A percentile compares a stretch with the other conserved stretches of the same genome.
Conservation (phyloP, 1,140 invertebrate species). For the Spodoptera frugiperda region DNA sequence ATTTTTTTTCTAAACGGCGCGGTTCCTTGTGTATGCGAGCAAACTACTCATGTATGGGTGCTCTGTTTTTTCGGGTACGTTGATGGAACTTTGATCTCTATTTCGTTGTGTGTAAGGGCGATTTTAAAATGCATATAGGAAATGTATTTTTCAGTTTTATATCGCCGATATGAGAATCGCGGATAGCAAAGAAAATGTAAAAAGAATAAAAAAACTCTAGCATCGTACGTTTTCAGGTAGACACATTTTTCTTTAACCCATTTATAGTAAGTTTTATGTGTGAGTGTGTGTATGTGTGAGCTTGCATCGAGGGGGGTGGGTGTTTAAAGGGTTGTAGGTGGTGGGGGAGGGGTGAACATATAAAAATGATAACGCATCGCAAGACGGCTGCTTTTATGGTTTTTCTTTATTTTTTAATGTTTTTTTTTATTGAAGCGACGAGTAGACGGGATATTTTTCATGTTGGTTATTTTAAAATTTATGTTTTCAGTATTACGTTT, state of each 20-base stretch:
- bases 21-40: slow-evolving; percentile 71
- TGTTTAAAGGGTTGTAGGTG: slow-evolving; percentile 70
- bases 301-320: slow-evolving; percentile 69
- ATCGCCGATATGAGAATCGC: slow-evolving; percentile 86
- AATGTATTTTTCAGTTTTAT: slow-evolving; percentile 86
- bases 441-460: slow-evolving; percentile 63
- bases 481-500: slow-evolving; percentile 31
- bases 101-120: slow-evolving; percentile 30
- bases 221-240: slow-evolving; percentile 86
- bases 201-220: slow-evolving; percentile 83
- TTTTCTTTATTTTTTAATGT: slow-evolving; percentile 85
- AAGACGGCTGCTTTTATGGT: slow-evolving; percentile 86
- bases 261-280: slow-evolving; percentile 76
- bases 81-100: slow-evolving; percentile 58
- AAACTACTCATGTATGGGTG: slow-evolving; percentile 68
- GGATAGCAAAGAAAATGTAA: slow-evolving; percentile 85
- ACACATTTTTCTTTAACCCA: slow-evolving; percentile 86
- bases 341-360: slow-evolving; percentile 74
- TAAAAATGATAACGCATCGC: slow-evolving; percentile 86
- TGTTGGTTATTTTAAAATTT: slow-evolving; percentile 44
- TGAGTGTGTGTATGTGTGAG: slow-evolving; percentile 76
- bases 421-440: slow-evolving; percentile 80
- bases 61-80: slow-evolving; percentile 69
- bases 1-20: slow-evolving; percentile 83
- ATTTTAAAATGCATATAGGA: slow-evolving; percentile 58